Evolutionary conservation across 2,113 vertebrate genomes (phyloP).

Genomic region (Laticauda colubrina): DNA sequence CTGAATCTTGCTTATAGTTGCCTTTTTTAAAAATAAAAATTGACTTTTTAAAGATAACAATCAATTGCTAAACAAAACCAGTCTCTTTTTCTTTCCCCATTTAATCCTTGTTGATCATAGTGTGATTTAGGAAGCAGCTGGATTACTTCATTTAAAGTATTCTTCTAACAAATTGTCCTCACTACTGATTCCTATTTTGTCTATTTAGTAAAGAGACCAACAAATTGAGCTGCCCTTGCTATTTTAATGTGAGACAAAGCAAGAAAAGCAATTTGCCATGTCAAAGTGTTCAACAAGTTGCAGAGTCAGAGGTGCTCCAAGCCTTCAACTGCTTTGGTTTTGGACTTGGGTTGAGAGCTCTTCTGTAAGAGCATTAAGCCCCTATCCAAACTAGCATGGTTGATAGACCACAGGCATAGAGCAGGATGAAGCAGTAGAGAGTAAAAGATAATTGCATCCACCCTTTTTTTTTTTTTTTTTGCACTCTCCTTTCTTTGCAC

Average conservation of each 20-base stretch:
- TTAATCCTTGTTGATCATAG: neutral
- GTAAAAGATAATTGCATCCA: neutral
- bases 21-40: neutral
- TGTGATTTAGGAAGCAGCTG: neutral
- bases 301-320: neutral
- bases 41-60: neutral
- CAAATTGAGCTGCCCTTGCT: neutral
- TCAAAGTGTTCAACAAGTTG: neutral
- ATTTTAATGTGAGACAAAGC: neutral
- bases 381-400: neutral
- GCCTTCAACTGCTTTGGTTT: neutral
- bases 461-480: too few relatives aligned
- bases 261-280: neutral
- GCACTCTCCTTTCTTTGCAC: too few relatives aligned
- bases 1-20: neutral
- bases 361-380: neutral
- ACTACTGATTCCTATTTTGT: neutral
- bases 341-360: neutral
- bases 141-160: neutral
- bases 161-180: neutral
- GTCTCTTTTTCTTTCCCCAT: neutral
- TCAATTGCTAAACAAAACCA: constrained; percentile 1
- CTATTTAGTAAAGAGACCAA: neutral
- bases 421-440: neutral
- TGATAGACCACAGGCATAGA: neutral